phyloP scores from a whole-genome alignment of 1,140 invertebrate genomes.

The Harpegnathos saltator region DNA sequence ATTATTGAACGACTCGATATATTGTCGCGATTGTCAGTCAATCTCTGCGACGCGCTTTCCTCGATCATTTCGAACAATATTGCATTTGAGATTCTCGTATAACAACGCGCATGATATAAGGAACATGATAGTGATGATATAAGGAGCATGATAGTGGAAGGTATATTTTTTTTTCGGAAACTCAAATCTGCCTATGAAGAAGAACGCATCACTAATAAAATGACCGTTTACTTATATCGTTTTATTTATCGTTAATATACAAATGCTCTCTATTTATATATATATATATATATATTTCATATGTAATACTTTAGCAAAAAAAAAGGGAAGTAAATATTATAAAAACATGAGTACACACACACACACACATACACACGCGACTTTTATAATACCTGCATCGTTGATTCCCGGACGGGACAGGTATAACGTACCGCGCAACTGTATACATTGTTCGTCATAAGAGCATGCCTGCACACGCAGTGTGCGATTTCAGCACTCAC shows the following conservation, averaged over 20 bases:
- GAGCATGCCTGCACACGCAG: slow-evolving; percentile 23
- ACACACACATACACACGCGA: neutral
- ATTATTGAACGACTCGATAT: no score
- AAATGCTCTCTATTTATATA: slow-evolving; percentile 13
- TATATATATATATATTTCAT: neutral
- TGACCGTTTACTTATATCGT: slow-evolving; percentile 36
- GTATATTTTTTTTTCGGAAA: slow-evolving; percentile 52
- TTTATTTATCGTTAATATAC: slow-evolving; percentile 64
- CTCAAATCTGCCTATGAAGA: slow-evolving; percentile 31
- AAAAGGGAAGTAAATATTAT: neutral
- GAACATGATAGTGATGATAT: neutral
- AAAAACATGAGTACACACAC: slow-evolving; percentile 8
- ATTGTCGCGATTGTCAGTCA: no score
- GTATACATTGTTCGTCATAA: slow-evolving; percentile 3
- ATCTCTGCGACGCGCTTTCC: no score
- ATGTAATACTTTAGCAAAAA: slow-evolving; percentile 6
- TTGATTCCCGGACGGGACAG: neutral
- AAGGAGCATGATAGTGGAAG: slow-evolving; percentile 2
- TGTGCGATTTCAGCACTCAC: slow-evolving; percentile 6
- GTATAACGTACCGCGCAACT: slow-evolving; percentile 6
- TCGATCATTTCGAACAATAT: neutral
- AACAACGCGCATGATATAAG: slow-evolving; percentile 1
- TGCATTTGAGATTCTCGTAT: slow-evolving; percentile 25
- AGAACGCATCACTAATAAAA: slow-evolving; percentile 61
- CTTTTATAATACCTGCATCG: slow-evolving; percentile 6